Percentiles rank a stretch among this genome's conserved stretches.
Evolutionary conservation across 1,140 invertebrate species (phyloP).

Genomic region (Brachionus koreanus): DNA sequence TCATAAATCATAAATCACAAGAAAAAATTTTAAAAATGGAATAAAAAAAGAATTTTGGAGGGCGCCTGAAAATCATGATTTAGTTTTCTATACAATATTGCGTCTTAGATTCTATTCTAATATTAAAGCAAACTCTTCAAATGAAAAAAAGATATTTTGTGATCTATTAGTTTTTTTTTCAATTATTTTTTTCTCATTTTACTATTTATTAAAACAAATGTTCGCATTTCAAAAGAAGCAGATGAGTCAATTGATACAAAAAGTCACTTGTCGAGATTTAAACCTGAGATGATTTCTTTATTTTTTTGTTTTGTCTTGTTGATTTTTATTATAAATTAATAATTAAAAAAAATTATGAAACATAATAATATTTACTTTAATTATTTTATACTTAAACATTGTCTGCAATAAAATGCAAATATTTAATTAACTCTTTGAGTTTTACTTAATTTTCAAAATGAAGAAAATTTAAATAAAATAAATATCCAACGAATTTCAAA

Average conservation of each 20-base stretch:
- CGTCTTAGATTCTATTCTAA: background rate
- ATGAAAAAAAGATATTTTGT: background rate
- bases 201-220: background rate
- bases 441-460: too few species aligned
- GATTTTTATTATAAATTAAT: background rate
- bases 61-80: background rate
- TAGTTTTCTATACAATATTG: background rate
- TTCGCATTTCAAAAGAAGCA: background rate
- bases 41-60: background rate
- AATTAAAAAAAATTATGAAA: background rate
- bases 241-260: background rate
- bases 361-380: too few species aligned
- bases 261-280: background rate
- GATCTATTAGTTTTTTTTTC: background rate
- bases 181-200: background rate
- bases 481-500: too few species aligned
- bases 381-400: background rate
- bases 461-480: too few species aligned
- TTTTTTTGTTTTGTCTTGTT: slow-evolving; percentile 3
- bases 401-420: background rate
- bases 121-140: background rate
- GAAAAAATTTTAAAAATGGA: background rate
- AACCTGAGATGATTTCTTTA: slow-evolving; percentile 1
- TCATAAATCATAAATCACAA: background rate
- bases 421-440: background rate